Conservation (phyloP, 2,797 vertebrate species). For the Melanotaenia maccullochi region DNA sequence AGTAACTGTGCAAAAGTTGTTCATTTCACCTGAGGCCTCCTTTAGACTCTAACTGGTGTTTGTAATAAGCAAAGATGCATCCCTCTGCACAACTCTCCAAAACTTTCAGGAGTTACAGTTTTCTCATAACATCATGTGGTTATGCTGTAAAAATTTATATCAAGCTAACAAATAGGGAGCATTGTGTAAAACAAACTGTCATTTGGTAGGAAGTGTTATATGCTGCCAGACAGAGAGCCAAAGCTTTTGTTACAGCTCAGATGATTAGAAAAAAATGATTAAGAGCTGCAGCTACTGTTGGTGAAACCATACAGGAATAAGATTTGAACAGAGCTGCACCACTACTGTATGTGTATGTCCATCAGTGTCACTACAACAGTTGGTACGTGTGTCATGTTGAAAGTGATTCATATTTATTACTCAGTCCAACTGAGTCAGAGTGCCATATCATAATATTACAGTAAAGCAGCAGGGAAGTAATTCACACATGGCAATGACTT, state of each 20-base stretch:
- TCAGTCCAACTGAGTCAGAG: background rate
- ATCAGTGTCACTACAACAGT: background rate
- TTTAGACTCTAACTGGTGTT: background rate
- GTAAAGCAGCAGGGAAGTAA: background rate
- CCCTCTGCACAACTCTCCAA: background rate
- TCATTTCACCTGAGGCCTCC: background rate
- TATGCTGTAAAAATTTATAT: background rate
- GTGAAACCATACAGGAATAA: background rate
- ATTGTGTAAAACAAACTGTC: background rate
- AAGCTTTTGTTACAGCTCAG: background rate
- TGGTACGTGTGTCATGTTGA: background rate
- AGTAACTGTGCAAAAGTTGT: background rate
- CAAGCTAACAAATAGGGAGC: background rate
- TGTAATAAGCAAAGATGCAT: background rate
- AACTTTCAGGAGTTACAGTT: background rate
- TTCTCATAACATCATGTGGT: background rate
- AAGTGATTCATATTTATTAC: background rate
- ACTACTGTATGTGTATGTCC: background rate
- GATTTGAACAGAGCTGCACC: too few relatives aligned
- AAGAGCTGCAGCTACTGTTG: background rate
- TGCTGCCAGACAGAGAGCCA: background rate
- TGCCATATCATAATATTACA: background rate
- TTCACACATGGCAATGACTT: background rate
- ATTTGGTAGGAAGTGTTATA: background rate
- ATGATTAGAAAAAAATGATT: background rate